Evolutionary conservation across 2,888 invertebrate species (phyloP).

Genomic region (Crocallis elinguaria): DNA sequence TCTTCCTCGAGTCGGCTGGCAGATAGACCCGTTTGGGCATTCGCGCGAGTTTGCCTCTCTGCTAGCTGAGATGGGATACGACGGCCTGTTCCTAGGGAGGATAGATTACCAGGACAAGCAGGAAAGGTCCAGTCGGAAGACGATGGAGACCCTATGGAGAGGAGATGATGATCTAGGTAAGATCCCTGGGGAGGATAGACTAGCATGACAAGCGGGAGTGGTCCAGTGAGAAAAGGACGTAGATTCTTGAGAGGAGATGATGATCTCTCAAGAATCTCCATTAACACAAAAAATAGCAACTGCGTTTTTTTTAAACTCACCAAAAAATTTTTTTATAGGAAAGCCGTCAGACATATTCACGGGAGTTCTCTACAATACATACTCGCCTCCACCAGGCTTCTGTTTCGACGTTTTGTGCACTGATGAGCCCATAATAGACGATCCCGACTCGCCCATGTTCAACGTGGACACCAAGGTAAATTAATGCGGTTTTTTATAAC

Average conservation of each 20-base stretch:
- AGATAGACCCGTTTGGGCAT: slow-evolving; percentile 94
- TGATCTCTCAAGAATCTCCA: no score
- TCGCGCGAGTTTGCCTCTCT: slow-evolving; percentile 93
- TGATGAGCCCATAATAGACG: slow-evolving; percentile 95
- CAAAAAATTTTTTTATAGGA: slow-evolving; percentile 62
- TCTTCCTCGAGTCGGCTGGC: slow-evolving; percentile 91
- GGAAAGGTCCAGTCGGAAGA: slow-evolving; percentile 70
- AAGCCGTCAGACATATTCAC: slow-evolving; percentile 91
- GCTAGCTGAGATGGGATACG: slow-evolving; percentile 92
- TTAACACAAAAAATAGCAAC: no score
- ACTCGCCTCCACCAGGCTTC: slow-evolving; percentile 94
- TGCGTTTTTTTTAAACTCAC: no score
- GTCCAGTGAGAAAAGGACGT: no score
- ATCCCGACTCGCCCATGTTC: slow-evolving; percentile 90
- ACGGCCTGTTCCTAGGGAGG: slow-evolving; percentile 94
- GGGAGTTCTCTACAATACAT: slow-evolving; percentile 91
- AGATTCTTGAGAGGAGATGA: no score
- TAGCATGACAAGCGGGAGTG: no score
- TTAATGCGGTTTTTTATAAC: slow-evolving; percentile 11
- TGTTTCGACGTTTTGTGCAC: slow-evolving; percentile 95
- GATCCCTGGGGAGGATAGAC: no score
- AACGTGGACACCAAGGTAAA: slow-evolving; percentile 91
- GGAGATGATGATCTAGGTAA: slow-evolving; percentile 89
- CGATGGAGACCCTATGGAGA: background rate
- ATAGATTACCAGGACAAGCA: slow-evolving; percentile 94